Evolutionary conservation across 2,113 vertebrate genomes (phyloP), one percentile per base, ranked within the genome.

Genomic region (Antechinus flavipes): DNA sequence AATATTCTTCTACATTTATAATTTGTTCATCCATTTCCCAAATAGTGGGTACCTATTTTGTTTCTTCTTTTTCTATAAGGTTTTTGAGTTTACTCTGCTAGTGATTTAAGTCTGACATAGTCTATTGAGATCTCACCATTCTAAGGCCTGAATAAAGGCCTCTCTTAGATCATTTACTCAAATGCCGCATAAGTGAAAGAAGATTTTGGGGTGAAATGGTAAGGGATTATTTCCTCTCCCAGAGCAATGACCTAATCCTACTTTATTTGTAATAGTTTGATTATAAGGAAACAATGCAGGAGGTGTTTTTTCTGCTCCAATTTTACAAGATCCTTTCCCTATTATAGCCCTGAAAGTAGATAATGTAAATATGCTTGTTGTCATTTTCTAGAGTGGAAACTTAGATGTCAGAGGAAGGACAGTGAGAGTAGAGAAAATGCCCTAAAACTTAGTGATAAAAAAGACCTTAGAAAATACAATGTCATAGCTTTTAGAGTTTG

Each of bases 151-250:
- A 6, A 84, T 84, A 8, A 42, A 84, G 68, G 19, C n/a, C n/a
- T 42, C 19, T 84, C n/a, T 6, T 84, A 42, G n/a, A 84, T 84
- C 68, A 42, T 84, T 84, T n/a, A 42, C n/a, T 84, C n/a, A 19
- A 42, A 19, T 42, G 68, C 22, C 2, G n/a, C 42, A 7, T 84
- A 84, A 42, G n/a, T 42, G 35, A 54, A 93, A 25, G 84, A 90
- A 92, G 97, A n/a, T 97, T 68, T 95, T 76, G 50, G 96, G 10
- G 93, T 97, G 92, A 90, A 54, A 96, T 95, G 84, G 93, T 93
- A 94, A 95, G 93, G 97, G 94, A 93, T 84, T 96, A 93, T 93
- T 91, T 91, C 46, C 96, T 90, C 27, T 35, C 54, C 54, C 46
- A 26, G 54, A 52, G 93, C 93, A 95, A 96, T 95, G 94, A 93